Conservation (phyloP, 2,888 invertebrate genomes). For the Tridacna gigas region DNA sequence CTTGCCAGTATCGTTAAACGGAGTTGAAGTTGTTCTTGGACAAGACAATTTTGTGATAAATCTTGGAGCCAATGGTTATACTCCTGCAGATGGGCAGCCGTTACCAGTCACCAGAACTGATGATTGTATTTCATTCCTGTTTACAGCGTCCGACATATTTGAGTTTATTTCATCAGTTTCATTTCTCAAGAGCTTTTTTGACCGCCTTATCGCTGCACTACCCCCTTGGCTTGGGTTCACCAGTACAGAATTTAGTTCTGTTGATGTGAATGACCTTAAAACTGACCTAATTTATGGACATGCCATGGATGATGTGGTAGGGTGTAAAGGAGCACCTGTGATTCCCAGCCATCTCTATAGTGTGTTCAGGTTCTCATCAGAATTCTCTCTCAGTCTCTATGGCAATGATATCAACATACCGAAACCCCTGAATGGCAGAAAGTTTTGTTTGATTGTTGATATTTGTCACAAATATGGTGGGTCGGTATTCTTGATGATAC, state of each 20-base stretch:
- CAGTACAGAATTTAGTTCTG: conserved; percentile 3
- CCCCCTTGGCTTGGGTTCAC: conserved; percentile 44
- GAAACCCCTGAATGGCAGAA: conserved; percentile 21
- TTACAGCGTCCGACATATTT: conserved; percentile 40
- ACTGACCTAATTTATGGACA: conserved; percentile 48
- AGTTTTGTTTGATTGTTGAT: conserved; percentile 56
- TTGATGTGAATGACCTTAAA: conserved; percentile 44
- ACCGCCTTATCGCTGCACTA: conserved; percentile 18
- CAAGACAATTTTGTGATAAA: conserved; percentile 3
- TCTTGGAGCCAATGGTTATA: background rate
- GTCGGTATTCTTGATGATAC: conserved; percentile 54
- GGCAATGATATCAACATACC: conserved; percentile 40
- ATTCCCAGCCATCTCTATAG: conserved; percentile 41
- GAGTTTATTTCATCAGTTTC: conserved; percentile 45
- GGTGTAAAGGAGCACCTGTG: conserved; percentile 55
- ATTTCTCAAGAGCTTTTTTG: conserved; percentile 40
- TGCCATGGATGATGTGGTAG: conserved; percentile 24
- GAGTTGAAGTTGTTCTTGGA: background rate
- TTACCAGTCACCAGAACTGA: background rate
- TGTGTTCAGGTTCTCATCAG: conserved; percentile 44
- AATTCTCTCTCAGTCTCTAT: conserved; percentile 42
- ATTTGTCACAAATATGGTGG: conserved; percentile 48
- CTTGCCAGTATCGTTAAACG: conserved; percentile 28
- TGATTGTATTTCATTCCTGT: conserved; percentile 40
- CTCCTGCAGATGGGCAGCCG: conserved; percentile 9